Evolutionary conservation across 1,140 invertebrate genomes (phyloP), one percentile per base, ranked within the genome.

Genomic region (Cardiocondyla obscurior): DNA sequence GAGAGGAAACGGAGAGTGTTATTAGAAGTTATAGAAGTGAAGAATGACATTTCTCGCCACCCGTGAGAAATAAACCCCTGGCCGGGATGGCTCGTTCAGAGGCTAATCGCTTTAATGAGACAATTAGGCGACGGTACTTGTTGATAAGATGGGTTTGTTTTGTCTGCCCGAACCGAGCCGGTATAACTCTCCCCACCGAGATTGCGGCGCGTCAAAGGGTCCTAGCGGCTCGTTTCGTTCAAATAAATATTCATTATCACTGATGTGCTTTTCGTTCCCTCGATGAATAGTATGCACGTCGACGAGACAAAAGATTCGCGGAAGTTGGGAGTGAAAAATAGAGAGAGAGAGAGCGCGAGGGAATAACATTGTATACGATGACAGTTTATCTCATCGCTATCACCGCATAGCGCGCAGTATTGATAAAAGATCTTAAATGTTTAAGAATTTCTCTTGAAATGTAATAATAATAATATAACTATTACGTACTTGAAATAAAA

Each of bases 131-230:
- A 89, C 90, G 88, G 86, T 90, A 87, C 88, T 73, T 83, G 69
- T 82, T 84, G 90, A 90, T 90, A 90, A 88, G 83, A 81, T 72
- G 72, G 60, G 82, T 89, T 88, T 89, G 89, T 90, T 90, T 90
- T 89, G 86, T 90, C 90, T 90, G 89, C 51, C 42, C 51, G 39
- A 65, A 55, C 28, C 39, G 72, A 70, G 70, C 53, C 65, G 72
- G 10, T 49, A 70, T 74, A 70, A 64, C 39, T 64, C 53, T 65
- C 8, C 58, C 30, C 60, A 70, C 42, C 60, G 82, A 79, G 86
- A 85, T 88, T 86, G 69, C 58, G 88, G 51, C n/a, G 44, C 22
- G 58, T 74, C 77, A 81, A 89, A 86, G 83, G 83, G 44, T 81
- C 85, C 81, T 65, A 74, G 55, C 57, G 46, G 73, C 44, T 65